Conservation (phyloP, 2,113 vertebrate genomes). For the Chionomys nivalis region DNA sequence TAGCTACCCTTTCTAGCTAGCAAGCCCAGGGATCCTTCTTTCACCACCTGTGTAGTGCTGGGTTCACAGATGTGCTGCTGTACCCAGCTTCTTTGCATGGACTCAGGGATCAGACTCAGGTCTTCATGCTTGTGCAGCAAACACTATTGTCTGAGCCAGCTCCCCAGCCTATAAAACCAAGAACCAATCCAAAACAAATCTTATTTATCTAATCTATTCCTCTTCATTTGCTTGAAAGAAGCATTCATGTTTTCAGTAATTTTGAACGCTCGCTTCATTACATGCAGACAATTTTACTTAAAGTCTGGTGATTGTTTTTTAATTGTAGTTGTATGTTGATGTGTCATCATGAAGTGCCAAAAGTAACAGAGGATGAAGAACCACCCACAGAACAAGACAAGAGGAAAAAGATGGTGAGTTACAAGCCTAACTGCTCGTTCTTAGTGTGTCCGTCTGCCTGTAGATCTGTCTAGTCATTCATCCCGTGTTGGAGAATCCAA, state of each 20-base stretch:
- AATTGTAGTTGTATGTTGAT: constrained; percentile 95
- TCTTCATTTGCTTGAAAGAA: not conserved
- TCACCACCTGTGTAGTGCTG: not conserved
- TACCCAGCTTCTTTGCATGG: not conserved
- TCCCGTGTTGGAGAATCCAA: not conserved
- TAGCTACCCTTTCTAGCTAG: too few species aligned
- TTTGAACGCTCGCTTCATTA: constrained; percentile 28
- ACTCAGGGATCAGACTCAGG: not conserved
- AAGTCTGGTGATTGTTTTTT: constrained; percentile 2
- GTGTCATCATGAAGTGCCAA: constrained; percentile 93
- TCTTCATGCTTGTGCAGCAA: not conserved
- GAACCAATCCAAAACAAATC: not conserved
- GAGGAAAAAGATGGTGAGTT: constrained; percentile 94
- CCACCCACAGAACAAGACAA: constrained; percentile 98
- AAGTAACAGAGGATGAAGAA: constrained; percentile 93
- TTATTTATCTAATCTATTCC: not conserved
- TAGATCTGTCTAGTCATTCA: not conserved
- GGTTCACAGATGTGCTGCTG: not conserved
- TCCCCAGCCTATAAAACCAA: not conserved
- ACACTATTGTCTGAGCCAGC: not conserved
- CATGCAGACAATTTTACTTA: constrained; percentile 9
- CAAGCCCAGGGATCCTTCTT: not conserved
- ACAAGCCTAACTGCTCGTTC: not conserved
- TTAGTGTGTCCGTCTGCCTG: not conserved
- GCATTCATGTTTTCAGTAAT: not conserved